A percentile compares a stretch with the other conserved stretches of the same genome.
phyloP scores from a whole-genome alignment of 2,797 vertebrate species.

The Synanceia verrucosa region DNA sequence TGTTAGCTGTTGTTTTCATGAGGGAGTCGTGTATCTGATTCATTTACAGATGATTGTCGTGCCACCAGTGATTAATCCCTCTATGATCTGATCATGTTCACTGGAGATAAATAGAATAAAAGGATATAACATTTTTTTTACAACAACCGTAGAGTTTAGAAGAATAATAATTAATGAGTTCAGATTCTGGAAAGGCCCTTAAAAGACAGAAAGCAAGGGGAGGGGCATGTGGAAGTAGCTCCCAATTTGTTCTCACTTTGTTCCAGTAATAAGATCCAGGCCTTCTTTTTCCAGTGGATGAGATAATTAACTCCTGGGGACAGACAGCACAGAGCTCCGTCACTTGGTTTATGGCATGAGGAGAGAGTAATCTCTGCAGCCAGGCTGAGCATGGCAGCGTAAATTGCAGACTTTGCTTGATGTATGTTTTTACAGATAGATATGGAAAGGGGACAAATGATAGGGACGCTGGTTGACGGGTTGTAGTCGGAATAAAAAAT shows the following conservation, averaged over 20 bases:
- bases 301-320: slow-evolving; percentile 85
- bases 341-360: slow-evolving; percentile 72
- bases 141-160: slow-evolving; percentile 57
- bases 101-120: slow-evolving; percentile 56
- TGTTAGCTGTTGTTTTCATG: slow-evolving; percentile 55
- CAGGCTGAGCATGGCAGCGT: slow-evolving; percentile 53
- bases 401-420: slow-evolving; percentile 68
- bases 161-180: slow-evolving; percentile 76
- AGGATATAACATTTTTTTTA: slow-evolving; percentile 34
- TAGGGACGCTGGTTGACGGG: slow-evolving; percentile 5
- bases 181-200: slow-evolving; percentile 68
- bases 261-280: slow-evolving; percentile 85
- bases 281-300: slow-evolving; percentile 77
- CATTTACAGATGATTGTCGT: slow-evolving; percentile 75
- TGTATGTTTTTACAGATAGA: slow-evolving; percentile 66
- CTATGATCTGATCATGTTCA: slow-evolving; percentile 67
- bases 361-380: slow-evolving; percentile 52
- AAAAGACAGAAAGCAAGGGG: slow-evolving; percentile 63
- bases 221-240: slow-evolving; percentile 68
- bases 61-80: slow-evolving; percentile 75
- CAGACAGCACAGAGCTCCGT: slow-evolving; percentile 65
- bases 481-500: slow-evolving; percentile 5
- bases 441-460: slow-evolving; percentile 34
- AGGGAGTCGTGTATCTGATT: slow-evolving; percentile 65
- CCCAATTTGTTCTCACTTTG: slow-evolving; percentile 87